These are phyloP conservation scores for Pheosia gnoma DNA, from an alignment of 2,888 invertebrate genomes.

Conservation along the genomic window DNA sequence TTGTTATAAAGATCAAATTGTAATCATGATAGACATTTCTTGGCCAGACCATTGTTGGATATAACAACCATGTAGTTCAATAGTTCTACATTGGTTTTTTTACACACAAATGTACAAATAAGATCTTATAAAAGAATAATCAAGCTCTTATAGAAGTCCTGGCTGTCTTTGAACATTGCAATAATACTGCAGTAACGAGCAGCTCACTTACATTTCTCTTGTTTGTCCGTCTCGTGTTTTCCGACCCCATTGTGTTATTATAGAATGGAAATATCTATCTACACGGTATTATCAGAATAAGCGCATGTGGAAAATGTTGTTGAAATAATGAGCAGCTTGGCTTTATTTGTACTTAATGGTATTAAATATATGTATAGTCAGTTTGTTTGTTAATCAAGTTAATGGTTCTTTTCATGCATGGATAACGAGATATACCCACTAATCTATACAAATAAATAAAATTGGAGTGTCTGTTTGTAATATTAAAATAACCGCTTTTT, in stretches of 20 bases:
- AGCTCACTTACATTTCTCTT: constrained; percentile 26
- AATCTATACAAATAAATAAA: no score
- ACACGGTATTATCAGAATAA: neutral
- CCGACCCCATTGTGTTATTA: constrained; percentile 3
- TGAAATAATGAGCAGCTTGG: neutral
- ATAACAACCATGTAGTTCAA: no score
- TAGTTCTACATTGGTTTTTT: no score
- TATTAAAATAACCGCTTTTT: no score
- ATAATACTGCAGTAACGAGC: constrained; percentile 38
- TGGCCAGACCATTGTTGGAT: no score
- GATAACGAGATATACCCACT: neutral
- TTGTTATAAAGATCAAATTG: no score
- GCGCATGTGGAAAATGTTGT: neutral
- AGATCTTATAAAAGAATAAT: neutral
- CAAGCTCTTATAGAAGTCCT: constrained; percentile 2
- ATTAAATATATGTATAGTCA: neutral
- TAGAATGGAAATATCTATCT: neutral
- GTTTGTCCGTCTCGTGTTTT: constrained; percentile 16
- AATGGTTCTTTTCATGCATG: neutral
- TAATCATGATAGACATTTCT: no score
- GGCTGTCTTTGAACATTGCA: constrained; percentile 14
- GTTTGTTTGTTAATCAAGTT: neutral
- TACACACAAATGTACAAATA: no score
- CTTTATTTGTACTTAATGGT: neutral
- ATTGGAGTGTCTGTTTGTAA: no score